Evolutionary conservation across 2,797 vertebrate species (phyloP), one percentile per base, ranked within the genome.

Genomic region (Manis crassicaudata): DNA sequence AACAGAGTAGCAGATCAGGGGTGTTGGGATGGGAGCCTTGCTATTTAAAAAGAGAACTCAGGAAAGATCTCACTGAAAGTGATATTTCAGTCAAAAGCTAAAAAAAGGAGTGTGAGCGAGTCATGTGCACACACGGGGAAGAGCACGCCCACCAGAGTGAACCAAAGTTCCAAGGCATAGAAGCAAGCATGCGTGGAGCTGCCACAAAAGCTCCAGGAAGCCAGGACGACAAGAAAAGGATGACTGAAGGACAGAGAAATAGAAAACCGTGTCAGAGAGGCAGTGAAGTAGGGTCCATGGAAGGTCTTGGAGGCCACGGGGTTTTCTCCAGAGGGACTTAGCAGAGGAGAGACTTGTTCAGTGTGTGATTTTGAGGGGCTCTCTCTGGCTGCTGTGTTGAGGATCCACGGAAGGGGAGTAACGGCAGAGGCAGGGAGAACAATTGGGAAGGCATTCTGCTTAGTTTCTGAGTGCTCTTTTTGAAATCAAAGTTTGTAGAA

Each of bases 401-500:
- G 20, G n/a, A 85, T 29, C 35, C 60, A 8, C 27, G 17, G 21
- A 81, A 91, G 37, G 5, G 7, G 21, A 35, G 1, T 9, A 67
- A 10, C 27, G 46, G 18, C 60, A 81, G 46, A 40, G 58, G 23
- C 46, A 18, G 56, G 46, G 32, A 37, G 29, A 90, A 32, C 43
- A 77, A 62, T 76, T 52, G 81, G 62, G 37, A 77, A 76, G 17
- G n/a, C 63, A 87, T 65, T 73, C 2, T 83, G 12, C 60, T 46
- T 32, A 95, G 85, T 23, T 95, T 50, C 21, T 6, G 10, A 16
- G 0, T 65, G 96, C 76, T 94, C 4, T 52, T 81, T 97, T 52
- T 94, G 56, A 96, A 97, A 79, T 86, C 46, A 72, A 67, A 89
- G 40, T 87, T 77, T 96, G 40, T 50, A 54, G 60, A 87, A 37